Percentiles rank a stretch among this genome's conserved stretches.
Evolutionary conservation across 2,888 invertebrate species (phyloP).

Genomic region (Callyntrura sp.): DNA sequence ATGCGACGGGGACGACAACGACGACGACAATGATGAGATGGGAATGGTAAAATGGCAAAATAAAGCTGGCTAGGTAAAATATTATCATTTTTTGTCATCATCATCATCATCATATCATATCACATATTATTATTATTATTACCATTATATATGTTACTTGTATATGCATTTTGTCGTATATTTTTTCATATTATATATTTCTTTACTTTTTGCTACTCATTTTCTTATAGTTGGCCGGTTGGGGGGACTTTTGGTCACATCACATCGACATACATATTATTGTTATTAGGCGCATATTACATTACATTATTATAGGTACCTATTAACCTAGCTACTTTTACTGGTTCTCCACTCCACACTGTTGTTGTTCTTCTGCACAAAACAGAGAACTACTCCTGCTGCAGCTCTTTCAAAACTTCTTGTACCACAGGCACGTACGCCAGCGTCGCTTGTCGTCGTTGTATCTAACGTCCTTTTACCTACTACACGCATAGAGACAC

Average conservation of each 20-base stretch:
- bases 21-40: background rate
- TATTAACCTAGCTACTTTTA: conserved; percentile 63
- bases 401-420: background rate
- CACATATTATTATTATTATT: no score
- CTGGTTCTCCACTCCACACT: conserved; percentile 19
- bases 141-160: no score
- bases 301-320: conserved; percentile 52
- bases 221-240: background rate
- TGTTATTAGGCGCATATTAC: background rate
- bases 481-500: background rate
- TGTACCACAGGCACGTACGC: no score
- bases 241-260: conserved; percentile 36
- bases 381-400: background rate
- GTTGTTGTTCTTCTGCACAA: background rate
- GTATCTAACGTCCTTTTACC: background rate
- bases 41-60: conserved; percentile 23
- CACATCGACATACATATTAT: conserved; percentile 52
- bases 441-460: no score
- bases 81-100: conserved; percentile 36
- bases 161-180: no score
- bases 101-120: conserved; percentile 8
- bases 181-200: no score
- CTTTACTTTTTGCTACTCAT: no score
- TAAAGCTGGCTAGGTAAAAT: conserved; percentile 41
- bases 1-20: background rate